These are phyloP conservation scores for Drosophila falleni DNA, from an alignment of 2,888 invertebrate genomes.

Conservation along the genomic window DNA sequence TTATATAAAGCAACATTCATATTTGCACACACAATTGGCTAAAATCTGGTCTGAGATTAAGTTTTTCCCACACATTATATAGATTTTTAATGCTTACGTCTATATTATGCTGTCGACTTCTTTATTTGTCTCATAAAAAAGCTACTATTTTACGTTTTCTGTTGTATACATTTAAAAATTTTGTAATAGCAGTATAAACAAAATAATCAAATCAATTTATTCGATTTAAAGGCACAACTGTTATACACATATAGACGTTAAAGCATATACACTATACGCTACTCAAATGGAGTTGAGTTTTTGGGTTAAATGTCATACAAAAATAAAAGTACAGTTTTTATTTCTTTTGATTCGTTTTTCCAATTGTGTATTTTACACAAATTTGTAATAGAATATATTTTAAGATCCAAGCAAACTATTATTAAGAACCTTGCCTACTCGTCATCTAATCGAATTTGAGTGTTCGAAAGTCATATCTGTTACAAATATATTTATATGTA, in stretches of 20 bases:
- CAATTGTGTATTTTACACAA: background rate
- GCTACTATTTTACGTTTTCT: constrained; percentile 3
- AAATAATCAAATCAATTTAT: constrained; percentile 23
- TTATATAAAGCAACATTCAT: constrained; percentile 13
- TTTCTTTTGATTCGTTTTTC: background rate
- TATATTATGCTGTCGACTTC: background rate
- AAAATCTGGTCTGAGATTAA: constrained; percentile 7
- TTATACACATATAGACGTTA: constrained; percentile 9
- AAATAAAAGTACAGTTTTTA: background rate
- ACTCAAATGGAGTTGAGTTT: background rate
- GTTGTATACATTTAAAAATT: constrained; percentile 7
- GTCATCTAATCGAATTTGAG: background rate
- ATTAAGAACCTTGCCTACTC: background rate
- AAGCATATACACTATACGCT: background rate
- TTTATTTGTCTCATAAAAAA: constrained; percentile 13
- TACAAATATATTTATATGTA: too few species aligned
- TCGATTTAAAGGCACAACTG: constrained; percentile 45
- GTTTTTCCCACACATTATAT: constrained; percentile 2
- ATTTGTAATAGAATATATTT: background rate
- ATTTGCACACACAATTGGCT: constrained; percentile 9
- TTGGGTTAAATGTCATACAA: background rate
- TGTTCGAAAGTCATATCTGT: constrained; percentile 1
- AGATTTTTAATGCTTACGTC: background rate
- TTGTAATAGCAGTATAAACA: constrained; percentile 8
- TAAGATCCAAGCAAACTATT: background rate